A percentile compares a stretch with the other conserved stretches of the same genome.
Evolutionary conservation across 2,888 invertebrate genomes (phyloP).

Genomic region (Metalampra italica): DNA sequence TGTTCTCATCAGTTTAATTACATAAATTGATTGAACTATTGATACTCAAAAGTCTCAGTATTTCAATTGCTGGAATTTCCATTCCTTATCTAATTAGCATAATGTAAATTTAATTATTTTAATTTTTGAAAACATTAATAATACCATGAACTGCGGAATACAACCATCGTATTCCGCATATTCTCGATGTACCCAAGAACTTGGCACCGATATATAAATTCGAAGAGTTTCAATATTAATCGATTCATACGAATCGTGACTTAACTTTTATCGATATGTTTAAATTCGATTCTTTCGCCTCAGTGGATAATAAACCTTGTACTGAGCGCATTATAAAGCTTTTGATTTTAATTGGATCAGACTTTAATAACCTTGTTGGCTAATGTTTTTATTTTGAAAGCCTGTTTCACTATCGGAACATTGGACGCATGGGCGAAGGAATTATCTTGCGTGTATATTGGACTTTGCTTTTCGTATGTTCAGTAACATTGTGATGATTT

Average conservation of each 20-base stretch:
- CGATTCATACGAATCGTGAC: constrained; percentile 29
- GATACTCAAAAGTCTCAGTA: no score
- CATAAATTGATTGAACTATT: no score
- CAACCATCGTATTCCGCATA: neutral
- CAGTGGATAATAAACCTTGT: constrained; percentile 16
- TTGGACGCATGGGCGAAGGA: neutral
- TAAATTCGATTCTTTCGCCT: constrained; percentile 25
- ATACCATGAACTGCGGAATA: neutral
- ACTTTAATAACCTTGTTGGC: constrained; percentile 25
- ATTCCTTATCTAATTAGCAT: no score
- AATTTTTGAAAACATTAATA: no score
- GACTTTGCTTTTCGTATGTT: neutral
- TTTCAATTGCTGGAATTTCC: no score
- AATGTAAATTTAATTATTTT: no score
- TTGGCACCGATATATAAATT: constrained; percentile 6
- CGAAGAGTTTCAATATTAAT: constrained; percentile 24
- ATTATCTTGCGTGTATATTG: neutral
- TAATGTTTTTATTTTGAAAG: constrained; percentile 14
- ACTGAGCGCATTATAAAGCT: constrained; percentile 14
- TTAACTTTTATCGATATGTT: constrained; percentile 21
- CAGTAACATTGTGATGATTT: neutral
- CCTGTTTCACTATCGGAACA: constrained; percentile 9
- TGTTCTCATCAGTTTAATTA: no score
- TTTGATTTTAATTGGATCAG: constrained; percentile 34
- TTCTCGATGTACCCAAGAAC: neutral